phyloP scores from a whole-genome alignment of 2,113 vertebrate genomes.

The Python bivittatus region DNA sequence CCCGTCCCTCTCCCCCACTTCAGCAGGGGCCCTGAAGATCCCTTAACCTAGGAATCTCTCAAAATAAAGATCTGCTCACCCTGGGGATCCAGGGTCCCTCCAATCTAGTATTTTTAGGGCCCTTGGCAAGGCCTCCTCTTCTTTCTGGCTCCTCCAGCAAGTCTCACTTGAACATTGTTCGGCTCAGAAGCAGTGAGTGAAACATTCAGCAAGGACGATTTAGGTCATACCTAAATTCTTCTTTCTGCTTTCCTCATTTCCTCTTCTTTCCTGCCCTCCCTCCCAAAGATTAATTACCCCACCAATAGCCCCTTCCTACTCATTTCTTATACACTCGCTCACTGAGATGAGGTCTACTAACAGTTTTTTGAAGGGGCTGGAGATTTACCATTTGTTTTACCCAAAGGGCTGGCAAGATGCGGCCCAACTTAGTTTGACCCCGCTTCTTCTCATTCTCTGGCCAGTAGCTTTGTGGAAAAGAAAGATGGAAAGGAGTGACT shows the following conservation, averaged over 20 bases:
- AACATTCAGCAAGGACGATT: not conserved
- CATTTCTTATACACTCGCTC: not conserved
- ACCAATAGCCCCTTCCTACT: not conserved
- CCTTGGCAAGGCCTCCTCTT: not conserved
- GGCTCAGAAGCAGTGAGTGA: not conserved
- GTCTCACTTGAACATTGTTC: not conserved
- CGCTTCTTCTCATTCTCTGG: not conserved
- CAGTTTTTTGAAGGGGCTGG: not conserved
- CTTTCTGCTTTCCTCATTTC: not conserved
- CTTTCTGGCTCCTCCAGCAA: not conserved
- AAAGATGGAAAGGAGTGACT: not conserved
- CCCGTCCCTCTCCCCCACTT: conserved; percentile 40
- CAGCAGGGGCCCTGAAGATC: not conserved
- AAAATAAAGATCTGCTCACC: not conserved
- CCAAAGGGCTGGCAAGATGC: not conserved
- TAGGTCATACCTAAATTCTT: not conserved
- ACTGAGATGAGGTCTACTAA: not conserved
- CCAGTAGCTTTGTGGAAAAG: not conserved
- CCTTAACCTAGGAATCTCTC: not conserved
- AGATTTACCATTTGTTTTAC: not conserved
- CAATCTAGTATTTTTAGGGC: not conserved
- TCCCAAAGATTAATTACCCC: not conserved
- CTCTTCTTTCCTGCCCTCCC: not conserved
- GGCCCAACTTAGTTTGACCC: not conserved
- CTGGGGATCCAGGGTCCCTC: not conserved